Conservation (phyloP, 2,797 vertebrate genomes). For the Alosa sapidissima region DNA sequence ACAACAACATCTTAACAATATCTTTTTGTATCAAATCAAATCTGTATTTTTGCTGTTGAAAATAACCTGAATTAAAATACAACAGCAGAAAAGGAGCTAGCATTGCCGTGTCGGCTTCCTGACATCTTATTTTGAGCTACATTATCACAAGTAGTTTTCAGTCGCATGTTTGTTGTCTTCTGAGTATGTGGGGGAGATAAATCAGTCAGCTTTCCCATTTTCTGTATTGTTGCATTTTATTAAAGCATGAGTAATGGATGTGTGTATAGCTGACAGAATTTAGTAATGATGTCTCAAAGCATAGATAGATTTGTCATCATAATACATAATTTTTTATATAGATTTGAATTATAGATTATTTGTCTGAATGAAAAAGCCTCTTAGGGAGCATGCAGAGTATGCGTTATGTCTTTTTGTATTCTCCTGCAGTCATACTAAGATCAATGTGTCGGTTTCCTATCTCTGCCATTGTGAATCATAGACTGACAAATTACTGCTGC, state of each 20-base stretch:
- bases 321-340: neutral
- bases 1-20: conserved; percentile 9
- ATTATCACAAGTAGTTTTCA: neutral
- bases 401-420: neutral
- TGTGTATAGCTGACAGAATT: neutral
- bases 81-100: neutral
- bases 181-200: neutral
- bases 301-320: neutral
- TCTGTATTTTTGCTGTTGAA: neutral
- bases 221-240: neutral
- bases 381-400: neutral
- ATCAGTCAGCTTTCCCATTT: neutral
- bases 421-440: neutral
- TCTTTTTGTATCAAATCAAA: neutral
- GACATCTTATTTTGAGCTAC: neutral
- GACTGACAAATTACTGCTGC: neutral
- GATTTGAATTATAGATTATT: neutral
- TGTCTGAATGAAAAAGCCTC: neutral
- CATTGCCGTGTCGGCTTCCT: neutral
- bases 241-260: neutral
- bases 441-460: neutral
- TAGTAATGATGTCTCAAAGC: neutral
- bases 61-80: neutral
- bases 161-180: neutral
- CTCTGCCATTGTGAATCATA: neutral